Evolutionary conservation across 2,888 invertebrate genomes (phyloP), one percentile per base, ranked within the genome.

Genomic region (Tetragonula carbonaria): DNA sequence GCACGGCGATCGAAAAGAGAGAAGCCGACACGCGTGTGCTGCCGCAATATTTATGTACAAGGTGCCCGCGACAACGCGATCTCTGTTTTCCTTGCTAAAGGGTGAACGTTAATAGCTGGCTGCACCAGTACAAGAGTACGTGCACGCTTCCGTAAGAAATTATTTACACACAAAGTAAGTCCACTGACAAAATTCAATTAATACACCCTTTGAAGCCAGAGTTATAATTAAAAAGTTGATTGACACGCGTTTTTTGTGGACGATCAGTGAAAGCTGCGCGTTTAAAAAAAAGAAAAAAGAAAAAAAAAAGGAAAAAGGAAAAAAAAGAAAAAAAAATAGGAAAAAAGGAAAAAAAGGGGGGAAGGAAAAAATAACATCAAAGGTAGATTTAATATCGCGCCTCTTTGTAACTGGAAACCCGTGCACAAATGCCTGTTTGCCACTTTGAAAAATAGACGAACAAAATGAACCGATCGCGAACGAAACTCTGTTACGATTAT

Each of bases 11-110:
- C 65, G 65, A 55, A 84, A 82, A 79, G 80, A 77, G 76, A 80
- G 68, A 53, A 57, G 57, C 63, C 67, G 75, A 79, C 84, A 59
- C 74, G 70, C 74, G 85, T 73, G 73, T 71, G 73, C 45, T 74
- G 74, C 45, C 71, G 70, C 83, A 59, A 80, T 77, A 84, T 76
- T 79, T 80, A 67, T 82, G 57, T 79, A 75, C 65, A 57, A 45
- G 81, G 85, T 82, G 85, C 50, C 76, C 66, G 13, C 38, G n/a
- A 75, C 75, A 70, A 68, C 38, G 57, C 67, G 53, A 55, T 82
- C 67, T 80, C 50, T 18, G n/a, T 57, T 53, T 55, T 55, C 57
- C 18, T 33, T 8, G 14, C 6, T 8, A 57, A 62, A 62, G 11
- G 51, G 68, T 4, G 16, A 4, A 33, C 5, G 13, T 50, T 21